Conservation (phyloP, 2,113 vertebrate species). For the Eidolon helvum region DNA sequence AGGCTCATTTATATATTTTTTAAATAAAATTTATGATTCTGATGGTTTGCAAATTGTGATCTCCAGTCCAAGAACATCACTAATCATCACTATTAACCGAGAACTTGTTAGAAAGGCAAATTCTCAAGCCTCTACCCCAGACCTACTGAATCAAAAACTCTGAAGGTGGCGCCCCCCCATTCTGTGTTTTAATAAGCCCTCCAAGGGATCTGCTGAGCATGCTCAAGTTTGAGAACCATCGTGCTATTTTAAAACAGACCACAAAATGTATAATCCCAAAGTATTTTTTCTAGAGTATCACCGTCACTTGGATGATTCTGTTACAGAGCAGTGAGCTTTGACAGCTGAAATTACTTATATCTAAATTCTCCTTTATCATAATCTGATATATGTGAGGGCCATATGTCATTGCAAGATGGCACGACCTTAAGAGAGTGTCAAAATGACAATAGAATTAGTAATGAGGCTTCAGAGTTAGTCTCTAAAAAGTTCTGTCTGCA, state of each 20-base stretch:
- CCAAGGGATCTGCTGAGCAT: background rate
- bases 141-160: background rate
- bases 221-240: background rate
- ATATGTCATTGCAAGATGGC: background rate
- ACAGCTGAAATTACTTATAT: background rate
- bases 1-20: background rate
- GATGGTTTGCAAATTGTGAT: background rate
- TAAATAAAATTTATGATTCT: background rate
- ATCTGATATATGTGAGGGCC: background rate
- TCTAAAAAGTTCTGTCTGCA: background rate
- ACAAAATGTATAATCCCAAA: background rate
- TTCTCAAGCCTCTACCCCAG: background rate
- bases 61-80: background rate
- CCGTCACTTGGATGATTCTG: background rate
- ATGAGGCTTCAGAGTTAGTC: background rate
- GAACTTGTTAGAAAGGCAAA: background rate
- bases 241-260: background rate
- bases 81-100: background rate
- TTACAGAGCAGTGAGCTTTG: background rate
- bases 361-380: background rate
- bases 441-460: background rate
- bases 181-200: background rate
- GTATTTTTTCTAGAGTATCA: background rate
- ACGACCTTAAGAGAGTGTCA: background rate
- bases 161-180: background rate